These are phyloP conservation scores for Lophius americanus DNA, from an alignment of 2,797 vertebrate genomes.

Conservation along the genomic window DNA sequence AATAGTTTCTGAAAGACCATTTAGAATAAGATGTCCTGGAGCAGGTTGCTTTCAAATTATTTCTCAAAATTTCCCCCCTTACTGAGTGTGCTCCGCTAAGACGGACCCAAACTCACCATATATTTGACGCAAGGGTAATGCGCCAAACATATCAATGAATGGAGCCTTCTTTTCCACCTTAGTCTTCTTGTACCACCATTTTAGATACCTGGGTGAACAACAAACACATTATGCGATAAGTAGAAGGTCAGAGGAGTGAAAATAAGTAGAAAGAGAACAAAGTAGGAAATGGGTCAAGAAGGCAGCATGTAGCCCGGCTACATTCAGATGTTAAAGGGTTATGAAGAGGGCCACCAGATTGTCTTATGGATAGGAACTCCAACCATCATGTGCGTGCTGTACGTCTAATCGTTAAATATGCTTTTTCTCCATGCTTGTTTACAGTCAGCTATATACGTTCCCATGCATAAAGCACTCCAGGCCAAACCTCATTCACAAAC, in stretches of 20 bases:
- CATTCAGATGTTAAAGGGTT: constrained; percentile 1
- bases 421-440: not conserved
- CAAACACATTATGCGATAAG: not conserved
- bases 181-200: constrained; percentile 96
- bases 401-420: too few species aligned
- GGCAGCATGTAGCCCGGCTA: not conserved
- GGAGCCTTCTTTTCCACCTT: constrained; percentile 92
- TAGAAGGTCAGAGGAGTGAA: not conserved
- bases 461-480: constrained; percentile 19
- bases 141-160: constrained; percentile 92
- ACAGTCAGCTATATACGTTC: constrained; percentile 40
- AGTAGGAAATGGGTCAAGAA: not conserved
- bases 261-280: not conserved
- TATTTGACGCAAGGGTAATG: constrained; percentile 90
- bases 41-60: not conserved
- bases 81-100: too few species aligned
- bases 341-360: not conserved
- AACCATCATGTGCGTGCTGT: too few species aligned
- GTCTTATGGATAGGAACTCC: too few species aligned
- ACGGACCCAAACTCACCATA: constrained; percentile 84
- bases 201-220: constrained; percentile 85
- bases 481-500: constrained; percentile 27
- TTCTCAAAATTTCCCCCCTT: too few species aligned
- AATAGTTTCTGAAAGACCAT: too few species aligned
- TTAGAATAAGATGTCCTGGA: too few species aligned